phyloP scores from a whole-genome alignment of 2,797 vertebrate species.

The Crypturellus tataupa region DNA sequence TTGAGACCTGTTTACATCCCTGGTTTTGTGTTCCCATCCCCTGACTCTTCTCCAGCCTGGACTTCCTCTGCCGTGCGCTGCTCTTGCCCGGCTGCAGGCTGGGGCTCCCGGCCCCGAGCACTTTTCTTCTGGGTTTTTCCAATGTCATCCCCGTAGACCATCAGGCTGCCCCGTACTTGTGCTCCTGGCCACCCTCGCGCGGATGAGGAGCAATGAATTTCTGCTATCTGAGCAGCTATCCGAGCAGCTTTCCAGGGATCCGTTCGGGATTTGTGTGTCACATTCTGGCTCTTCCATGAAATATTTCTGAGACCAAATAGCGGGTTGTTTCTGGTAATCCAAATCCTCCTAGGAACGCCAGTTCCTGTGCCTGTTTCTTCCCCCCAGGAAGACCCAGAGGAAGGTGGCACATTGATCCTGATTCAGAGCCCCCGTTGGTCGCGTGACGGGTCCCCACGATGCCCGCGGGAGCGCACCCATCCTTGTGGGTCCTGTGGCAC shows the following conservation, averaged over 20 bases:
- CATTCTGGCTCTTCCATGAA: rapidly evolving
- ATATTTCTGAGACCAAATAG: not conserved
- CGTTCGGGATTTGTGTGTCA: not conserved
- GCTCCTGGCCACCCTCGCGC: not conserved
- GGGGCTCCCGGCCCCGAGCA: no score
- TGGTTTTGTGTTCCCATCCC: conserved; percentile 48
- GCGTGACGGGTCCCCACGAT: not conserved
- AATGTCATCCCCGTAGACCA: not conserved
- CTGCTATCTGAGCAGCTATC: no score
- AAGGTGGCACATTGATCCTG: not conserved
- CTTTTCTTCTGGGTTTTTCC: not conserved
- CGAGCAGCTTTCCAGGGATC: not conserved
- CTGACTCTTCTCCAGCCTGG: conserved; percentile 45
- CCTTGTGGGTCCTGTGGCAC: rapidly evolving
- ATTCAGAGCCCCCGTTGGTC: not conserved
- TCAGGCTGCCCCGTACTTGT: not conserved
- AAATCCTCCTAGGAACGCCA: not conserved
- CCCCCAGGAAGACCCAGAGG: not conserved
- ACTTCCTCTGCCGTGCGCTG: not conserved
- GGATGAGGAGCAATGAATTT: not conserved
- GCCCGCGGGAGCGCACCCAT: rapidly evolving
- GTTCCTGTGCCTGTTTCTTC: not conserved
- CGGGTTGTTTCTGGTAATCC: not conserved
- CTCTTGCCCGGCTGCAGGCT: not conserved
- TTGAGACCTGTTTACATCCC: conserved; percentile 52